These are phyloP conservation scores for Psephotus haematonotus DNA, from an alignment of 2,113 vertebrate species.

Conservation along the genomic window DNA sequence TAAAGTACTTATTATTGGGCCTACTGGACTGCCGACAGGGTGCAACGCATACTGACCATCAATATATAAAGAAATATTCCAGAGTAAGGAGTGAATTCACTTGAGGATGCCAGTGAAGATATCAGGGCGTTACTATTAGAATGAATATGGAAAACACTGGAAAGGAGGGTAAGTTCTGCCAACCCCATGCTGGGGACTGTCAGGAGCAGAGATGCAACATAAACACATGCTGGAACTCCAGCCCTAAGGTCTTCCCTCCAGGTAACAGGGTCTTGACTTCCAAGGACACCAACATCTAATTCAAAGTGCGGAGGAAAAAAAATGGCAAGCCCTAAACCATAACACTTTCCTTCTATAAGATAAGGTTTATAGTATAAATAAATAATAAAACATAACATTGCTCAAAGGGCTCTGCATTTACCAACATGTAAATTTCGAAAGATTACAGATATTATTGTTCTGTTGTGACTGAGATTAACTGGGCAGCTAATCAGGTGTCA, in stretches of 20 bases:
- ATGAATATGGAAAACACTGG: not conserved
- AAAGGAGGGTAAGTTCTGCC: not conserved
- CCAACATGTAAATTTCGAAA: not conserved
- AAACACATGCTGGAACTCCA: not conserved
- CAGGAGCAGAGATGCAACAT: not conserved
- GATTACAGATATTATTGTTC: not conserved
- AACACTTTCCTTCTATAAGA: not conserved
- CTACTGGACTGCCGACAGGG: not conserved
- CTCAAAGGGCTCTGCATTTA: not conserved
- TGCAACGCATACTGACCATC: not conserved
- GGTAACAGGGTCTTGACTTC: not conserved
- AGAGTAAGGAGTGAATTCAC: not conserved
- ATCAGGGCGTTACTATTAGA: not conserved
- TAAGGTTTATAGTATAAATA: not conserved
- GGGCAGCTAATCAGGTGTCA: not conserved
- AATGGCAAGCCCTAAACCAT: not conserved
- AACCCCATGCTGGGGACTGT: not conserved
- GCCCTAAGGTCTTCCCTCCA: not conserved
- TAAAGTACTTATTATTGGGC: not conserved
- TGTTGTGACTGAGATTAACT: not conserved
- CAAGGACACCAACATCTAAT: not conserved
- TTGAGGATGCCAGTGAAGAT: not conserved
- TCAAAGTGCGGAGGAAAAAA: not conserved
- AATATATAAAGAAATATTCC: not conserved
- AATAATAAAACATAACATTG: not conserved